Conservation (phyloP, 2,113 vertebrate genomes). For the Thryonomys swinderianus region DNA sequence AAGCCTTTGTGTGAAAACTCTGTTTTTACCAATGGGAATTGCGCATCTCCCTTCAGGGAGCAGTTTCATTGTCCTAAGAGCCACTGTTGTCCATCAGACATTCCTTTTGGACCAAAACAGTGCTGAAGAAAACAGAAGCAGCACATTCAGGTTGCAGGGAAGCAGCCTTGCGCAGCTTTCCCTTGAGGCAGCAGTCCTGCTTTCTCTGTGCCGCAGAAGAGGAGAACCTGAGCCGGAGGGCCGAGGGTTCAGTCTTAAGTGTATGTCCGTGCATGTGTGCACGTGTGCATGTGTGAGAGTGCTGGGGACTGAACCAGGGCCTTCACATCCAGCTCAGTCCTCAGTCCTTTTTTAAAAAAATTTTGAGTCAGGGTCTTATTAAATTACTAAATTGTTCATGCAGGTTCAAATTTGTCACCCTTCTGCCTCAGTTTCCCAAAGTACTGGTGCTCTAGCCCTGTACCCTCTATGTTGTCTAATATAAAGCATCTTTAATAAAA, state of each 20-base stretch:
- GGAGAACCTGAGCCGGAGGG: too few relatives aligned
- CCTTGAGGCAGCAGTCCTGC: not conserved
- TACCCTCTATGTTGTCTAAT: not conserved
- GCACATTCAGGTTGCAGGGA: not conserved
- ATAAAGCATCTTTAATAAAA: not conserved
- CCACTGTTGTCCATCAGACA: too few relatives aligned
- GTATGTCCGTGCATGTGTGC: too few relatives aligned
- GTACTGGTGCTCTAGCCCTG: not conserved
- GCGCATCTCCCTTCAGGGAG: not conserved
- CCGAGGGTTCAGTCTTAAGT: too few relatives aligned
- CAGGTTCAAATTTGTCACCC: not conserved
- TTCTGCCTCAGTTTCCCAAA: not conserved
- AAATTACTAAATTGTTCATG: not conserved
- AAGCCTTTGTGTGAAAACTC: not conserved
- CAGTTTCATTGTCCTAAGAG: not conserved
- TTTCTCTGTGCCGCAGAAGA: not conserved
- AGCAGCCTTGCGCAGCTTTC: not conserved
- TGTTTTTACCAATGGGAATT: not conserved
- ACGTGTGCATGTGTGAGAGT: too few relatives aligned
- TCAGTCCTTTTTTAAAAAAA: not conserved
- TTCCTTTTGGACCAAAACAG: slow-evolving; percentile 3
- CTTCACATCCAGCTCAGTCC: not conserved
- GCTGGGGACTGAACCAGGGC: not conserved
- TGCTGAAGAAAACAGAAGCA: not conserved
- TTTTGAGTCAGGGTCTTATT: not conserved